Evolutionary conservation across 2,797 vertebrate genomes (phyloP).

Genomic region (Carduelis carduelis): DNA sequence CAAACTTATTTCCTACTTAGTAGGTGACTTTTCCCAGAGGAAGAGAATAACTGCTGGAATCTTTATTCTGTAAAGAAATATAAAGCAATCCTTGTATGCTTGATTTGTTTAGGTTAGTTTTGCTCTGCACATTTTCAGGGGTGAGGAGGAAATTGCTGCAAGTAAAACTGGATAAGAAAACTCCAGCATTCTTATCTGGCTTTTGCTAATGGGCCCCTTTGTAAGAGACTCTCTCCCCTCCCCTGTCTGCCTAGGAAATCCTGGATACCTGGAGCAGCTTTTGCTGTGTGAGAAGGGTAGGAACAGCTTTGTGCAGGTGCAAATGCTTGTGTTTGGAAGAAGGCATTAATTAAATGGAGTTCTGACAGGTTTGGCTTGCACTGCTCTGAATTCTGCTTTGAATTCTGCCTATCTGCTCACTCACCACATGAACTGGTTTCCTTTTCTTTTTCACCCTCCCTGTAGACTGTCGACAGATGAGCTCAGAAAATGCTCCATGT

Average conservation of each 20-base stretch:
- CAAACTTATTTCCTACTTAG: background rate
- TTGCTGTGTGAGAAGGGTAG: background rate
- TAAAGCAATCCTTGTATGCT: background rate
- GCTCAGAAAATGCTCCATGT: constrained; percentile 11
- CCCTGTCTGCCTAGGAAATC: background rate
- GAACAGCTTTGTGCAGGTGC: background rate
- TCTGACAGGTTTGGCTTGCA: background rate
- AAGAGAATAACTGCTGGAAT: background rate
- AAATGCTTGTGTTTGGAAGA: background rate
- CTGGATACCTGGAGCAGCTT: background rate
- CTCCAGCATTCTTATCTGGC: background rate
- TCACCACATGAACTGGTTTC: background rate
- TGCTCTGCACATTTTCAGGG: background rate
- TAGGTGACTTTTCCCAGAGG: background rate
- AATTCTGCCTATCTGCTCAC: background rate
- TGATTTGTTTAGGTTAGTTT: background rate
- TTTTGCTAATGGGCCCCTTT: background rate
- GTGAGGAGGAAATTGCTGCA: background rate
- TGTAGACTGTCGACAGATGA: background rate
- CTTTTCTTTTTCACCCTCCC: background rate
- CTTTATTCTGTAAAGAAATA: background rate
- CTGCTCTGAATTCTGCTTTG: background rate
- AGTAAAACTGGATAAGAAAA: background rate
- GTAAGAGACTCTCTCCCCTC: background rate
- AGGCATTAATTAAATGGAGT: background rate